Conservation (phyloP, 2,888 invertebrate species). For the Achlya flavicornis region DNA sequence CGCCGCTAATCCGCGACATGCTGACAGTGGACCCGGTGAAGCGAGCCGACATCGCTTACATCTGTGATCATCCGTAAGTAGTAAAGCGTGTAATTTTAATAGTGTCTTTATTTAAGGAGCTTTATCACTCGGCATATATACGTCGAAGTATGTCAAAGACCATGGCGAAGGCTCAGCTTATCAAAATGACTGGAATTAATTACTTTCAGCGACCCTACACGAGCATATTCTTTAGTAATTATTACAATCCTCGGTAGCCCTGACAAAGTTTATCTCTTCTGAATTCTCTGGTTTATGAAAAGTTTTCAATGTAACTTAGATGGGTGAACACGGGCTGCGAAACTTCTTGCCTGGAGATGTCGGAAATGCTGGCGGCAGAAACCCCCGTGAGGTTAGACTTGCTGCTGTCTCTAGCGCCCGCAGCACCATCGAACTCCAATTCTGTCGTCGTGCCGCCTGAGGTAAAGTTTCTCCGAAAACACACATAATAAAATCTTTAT, state of each 20-base stretch:
- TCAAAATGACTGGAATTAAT: too few species aligned
- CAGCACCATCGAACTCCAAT: slow-evolving; percentile 89
- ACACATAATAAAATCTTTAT: too few species aligned
- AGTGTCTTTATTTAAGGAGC: too few species aligned
- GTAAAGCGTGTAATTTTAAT: neutral
- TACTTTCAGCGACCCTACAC: too few species aligned
- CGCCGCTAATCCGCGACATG: slow-evolving; percentile 96
- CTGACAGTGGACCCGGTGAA: slow-evolving; percentile 95
- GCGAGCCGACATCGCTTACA: slow-evolving; percentile 96
- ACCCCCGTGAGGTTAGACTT: slow-evolving; percentile 95
- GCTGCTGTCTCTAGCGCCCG: slow-evolving; percentile 92
- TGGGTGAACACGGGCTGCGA: slow-evolving; percentile 97
- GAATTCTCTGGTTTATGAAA: too few species aligned
- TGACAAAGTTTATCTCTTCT: too few species aligned
- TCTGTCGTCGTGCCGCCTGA: slow-evolving; percentile 87
- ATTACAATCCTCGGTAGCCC: too few species aligned
- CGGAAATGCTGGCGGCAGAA: slow-evolving; percentile 94
- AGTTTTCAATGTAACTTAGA: slow-evolving; percentile 38
- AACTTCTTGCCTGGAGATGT: slow-evolving; percentile 91
- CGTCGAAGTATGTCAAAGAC: too few species aligned
- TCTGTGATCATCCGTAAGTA: slow-evolving; percentile 94
- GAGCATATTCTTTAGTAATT: too few species aligned
- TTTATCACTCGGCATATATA: too few species aligned
- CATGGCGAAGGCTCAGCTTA: too few species aligned
- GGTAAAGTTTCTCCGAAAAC: slow-evolving; percentile 37